Evolutionary conservation across 2,113 vertebrate species (phyloP).

Genomic region (Argyrosomus japonicus): DNA sequence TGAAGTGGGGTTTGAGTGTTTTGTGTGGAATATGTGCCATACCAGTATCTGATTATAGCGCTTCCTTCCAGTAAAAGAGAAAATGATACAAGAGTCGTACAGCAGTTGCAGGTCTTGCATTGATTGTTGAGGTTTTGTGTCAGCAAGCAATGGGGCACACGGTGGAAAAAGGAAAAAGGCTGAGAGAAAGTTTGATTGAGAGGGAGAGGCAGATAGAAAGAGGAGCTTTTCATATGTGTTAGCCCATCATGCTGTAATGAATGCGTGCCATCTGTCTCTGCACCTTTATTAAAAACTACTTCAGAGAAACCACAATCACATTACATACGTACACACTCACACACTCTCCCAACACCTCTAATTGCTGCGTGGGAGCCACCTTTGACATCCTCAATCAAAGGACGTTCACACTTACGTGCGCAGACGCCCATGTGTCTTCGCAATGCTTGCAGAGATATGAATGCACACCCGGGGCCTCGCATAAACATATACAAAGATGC

Average conservation of each 20-base stretch:
- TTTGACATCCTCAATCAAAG: constrained; percentile 75
- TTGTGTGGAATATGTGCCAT: constrained; percentile 20
- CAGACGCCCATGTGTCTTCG: constrained; percentile 9
- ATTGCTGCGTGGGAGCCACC: constrained; percentile 78
- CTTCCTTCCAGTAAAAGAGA: constrained; percentile 18
- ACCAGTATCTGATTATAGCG: constrained; percentile 36
- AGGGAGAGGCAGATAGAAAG: constrained; percentile 36
- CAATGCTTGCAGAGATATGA: neutral
- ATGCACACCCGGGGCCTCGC: neutral
- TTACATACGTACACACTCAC: constrained; percentile 49
- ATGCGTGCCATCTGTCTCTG: constrained; percentile 72
- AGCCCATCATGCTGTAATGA: constrained; percentile 69
- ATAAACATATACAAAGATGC: constrained; percentile 11
- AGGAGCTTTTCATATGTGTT: constrained; percentile 63
- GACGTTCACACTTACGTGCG: constrained; percentile 62
- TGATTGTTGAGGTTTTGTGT: constrained; percentile 42
- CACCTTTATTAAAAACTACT: constrained; percentile 74
- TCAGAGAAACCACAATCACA: constrained; percentile 57
- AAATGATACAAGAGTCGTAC: constrained; percentile 17
- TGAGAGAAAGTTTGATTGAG: constrained; percentile 52
- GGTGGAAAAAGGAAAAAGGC: constrained; percentile 6
- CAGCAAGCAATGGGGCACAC: neutral
- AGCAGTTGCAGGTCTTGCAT: neutral
- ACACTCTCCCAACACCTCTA: constrained; percentile 59
- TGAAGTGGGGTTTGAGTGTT: constrained; percentile 45